These are phyloP conservation scores for Drosophila novamexicana DNA, from an alignment of 1,140 invertebrate genomes.

Conservation along the genomic window DNA sequence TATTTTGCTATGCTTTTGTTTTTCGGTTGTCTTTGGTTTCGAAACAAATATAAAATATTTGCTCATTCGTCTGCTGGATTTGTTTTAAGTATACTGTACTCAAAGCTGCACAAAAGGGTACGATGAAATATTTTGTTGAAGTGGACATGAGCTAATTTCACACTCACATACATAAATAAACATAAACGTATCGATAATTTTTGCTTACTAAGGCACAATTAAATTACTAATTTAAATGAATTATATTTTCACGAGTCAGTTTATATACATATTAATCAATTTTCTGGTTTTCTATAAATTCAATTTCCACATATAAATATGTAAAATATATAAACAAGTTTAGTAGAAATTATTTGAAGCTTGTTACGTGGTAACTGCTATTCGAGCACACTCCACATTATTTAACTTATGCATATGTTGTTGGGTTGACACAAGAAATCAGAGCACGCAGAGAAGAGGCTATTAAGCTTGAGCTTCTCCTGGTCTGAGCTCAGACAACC, in stretches of 20 bases:
- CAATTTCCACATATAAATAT: no score
- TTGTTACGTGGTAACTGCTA: background rate
- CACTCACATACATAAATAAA: no score
- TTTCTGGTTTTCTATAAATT: no score
- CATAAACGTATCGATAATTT: background rate
- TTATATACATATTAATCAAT: no score
- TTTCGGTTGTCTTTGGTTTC: constrained; percentile 55
- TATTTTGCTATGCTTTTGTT: constrained; percentile 69
- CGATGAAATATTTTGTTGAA: background rate
- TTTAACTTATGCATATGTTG: constrained; percentile 7
- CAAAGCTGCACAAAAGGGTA: background rate
- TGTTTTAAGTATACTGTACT: background rate
- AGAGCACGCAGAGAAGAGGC: constrained; percentile 41
- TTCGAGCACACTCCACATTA: background rate
- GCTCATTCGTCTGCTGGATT: constrained; percentile 34
- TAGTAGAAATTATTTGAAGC: no score
- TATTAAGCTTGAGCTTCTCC: background rate
- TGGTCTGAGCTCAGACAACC: constrained; percentile 51
- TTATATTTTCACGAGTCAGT: no score
- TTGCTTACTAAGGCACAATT: background rate
- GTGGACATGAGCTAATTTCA: no score
- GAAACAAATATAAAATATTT: constrained; percentile 80
- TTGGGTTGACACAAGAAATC: constrained; percentile 72
- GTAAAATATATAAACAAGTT: no score
- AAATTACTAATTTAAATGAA: no score